Conservation (phyloP, 2,113 vertebrate species). For the Gambusia affinis region DNA sequence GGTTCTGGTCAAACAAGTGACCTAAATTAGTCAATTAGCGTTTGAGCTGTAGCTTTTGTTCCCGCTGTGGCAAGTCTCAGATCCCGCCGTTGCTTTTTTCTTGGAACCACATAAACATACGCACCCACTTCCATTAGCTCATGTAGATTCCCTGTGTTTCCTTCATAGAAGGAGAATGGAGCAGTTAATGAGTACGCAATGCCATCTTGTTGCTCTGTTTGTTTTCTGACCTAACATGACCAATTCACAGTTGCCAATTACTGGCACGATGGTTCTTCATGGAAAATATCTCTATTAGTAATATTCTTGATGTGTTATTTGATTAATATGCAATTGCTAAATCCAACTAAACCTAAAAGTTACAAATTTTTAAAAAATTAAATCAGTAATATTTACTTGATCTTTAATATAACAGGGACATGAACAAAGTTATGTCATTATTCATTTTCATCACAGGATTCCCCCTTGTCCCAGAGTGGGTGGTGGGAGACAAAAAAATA, state of each 20-base stretch:
- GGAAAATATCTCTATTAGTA: background rate
- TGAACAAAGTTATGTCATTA: too few species aligned
- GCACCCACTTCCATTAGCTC: conserved; percentile 26
- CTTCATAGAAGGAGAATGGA: conserved; percentile 34
- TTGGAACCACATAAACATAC: conserved; percentile 21
- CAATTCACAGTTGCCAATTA: conserved; percentile 20
- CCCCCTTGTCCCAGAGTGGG: too few species aligned
- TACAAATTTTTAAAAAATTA: background rate
- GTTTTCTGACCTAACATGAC: conserved; percentile 18
- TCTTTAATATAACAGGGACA: too few species aligned
- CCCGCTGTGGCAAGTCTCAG: conserved; percentile 51
- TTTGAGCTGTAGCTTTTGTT: conserved; percentile 21
- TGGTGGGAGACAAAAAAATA: too few species aligned
- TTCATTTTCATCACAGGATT: too few species aligned
- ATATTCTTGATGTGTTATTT: background rate
- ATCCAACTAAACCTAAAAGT: background rate
- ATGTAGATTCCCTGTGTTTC: conserved; percentile 30
- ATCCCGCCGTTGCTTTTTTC: conserved; percentile 41
- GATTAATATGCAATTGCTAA: background rate
- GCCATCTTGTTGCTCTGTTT: conserved; percentile 21
- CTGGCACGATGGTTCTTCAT: background rate
- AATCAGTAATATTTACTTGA: background rate
- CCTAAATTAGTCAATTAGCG: conserved; percentile 53
- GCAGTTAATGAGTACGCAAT: conserved; percentile 43
- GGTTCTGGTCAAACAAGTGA: conserved; percentile 51